These are phyloP conservation scores for Tragelaphus strepsiceros DNA, from an alignment of 2,113 vertebrate species.

Conservation along the genomic window DNA sequence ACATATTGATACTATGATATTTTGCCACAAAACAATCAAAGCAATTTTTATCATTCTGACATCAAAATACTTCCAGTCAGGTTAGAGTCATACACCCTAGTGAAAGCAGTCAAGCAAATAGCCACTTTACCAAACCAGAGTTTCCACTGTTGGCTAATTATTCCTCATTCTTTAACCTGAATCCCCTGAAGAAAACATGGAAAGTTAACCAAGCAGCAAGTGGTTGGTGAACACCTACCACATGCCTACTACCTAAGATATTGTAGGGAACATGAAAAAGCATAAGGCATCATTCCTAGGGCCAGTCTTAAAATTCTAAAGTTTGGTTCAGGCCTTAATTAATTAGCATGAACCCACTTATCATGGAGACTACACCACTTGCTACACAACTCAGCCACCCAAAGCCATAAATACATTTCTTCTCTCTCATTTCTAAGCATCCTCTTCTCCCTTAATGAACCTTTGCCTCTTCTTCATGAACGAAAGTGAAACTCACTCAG, in stretches of 20 bases:
- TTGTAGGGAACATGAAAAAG: not conserved
- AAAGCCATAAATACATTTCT: not conserved
- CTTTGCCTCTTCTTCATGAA: not conserved
- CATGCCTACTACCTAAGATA: not conserved
- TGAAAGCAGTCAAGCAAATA: not conserved
- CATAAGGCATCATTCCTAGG: not conserved
- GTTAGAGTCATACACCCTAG: not conserved
- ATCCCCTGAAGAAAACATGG: not conserved
- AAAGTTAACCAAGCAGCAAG: not conserved
- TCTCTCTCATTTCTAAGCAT: not conserved
- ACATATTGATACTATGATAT: not conserved
- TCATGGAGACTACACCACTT: not conserved
- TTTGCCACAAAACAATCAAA: not conserved
- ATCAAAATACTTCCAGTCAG: not conserved
- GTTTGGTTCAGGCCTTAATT: not conserved
- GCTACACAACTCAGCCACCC: not conserved
- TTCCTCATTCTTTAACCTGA: slow-evolving; percentile 3
- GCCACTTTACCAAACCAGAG: not conserved
- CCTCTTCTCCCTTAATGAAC: not conserved
- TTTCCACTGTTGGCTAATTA: not conserved
- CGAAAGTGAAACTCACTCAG: not conserved
- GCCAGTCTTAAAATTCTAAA: not conserved
- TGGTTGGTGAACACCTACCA: not conserved
- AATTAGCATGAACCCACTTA: not conserved
- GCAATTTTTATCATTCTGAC: not conserved